These are phyloP conservation scores for Polyodon spathula DNA, from an alignment of 2,113 vertebrate species.

Conservation along the genomic window DNA sequence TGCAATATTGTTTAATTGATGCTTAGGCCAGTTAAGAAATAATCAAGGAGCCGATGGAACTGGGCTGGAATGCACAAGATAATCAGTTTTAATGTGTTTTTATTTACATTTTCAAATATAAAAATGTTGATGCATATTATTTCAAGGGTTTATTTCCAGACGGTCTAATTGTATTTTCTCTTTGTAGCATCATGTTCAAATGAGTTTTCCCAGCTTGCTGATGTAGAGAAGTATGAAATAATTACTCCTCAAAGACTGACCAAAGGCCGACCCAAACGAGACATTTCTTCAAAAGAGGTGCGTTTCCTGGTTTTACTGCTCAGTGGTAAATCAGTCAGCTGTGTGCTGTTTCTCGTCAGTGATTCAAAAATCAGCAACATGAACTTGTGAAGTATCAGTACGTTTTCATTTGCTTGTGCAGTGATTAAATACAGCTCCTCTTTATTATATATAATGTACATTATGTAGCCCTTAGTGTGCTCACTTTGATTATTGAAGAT, in stretches of 20 bases:
- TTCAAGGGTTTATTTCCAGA: no score
- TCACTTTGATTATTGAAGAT: no score
- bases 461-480: background rate
- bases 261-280: slow-evolving; percentile 42
- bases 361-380: background rate
- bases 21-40: no score
- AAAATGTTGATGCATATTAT: no score
- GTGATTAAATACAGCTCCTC: background rate
- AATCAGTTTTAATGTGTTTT: no score
- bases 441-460: background rate
- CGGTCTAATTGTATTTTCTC: no score
- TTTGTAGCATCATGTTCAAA: slow-evolving; percentile 31
- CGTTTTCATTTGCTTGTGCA: background rate
- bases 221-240: slow-evolving; percentile 57
- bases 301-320: slow-evolving; percentile 6
- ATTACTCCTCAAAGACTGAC: slow-evolving; percentile 52
- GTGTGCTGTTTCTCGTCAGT: background rate
- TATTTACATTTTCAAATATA: no score
- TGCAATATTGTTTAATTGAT: no score
- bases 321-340: background rate
- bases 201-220: slow-evolving; percentile 39
- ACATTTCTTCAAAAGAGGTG: slow-evolving; percentile 39
- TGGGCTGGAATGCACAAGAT: no score
- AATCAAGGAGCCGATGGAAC: no score
- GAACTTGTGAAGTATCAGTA: background rate